Percentiles rank a stretch among this genome's conserved stretches.
Conservation (phyloP, 30 jellyfish, hydroid and myxozoan species). For the Aurelia aurita complex sp. Pacific region DNA sequence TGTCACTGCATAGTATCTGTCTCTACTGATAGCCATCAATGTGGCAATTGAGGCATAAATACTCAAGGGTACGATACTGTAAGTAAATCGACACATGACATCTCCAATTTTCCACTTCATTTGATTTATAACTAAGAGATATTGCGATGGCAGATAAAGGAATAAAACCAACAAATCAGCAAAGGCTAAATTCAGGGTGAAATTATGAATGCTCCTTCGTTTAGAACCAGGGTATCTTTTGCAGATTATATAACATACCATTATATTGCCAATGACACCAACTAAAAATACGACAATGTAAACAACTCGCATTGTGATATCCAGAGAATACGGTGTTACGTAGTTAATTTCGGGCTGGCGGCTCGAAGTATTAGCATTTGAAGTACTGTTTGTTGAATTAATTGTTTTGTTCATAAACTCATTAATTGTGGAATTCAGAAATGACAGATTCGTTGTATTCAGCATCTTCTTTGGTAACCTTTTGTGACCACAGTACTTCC, state of each 20-base stretch:
- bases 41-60: slow-evolving; percentile 89
- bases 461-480: too few relatives aligned
- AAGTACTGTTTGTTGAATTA: background rate
- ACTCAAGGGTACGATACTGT: slow-evolving; percentile 70
- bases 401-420: slow-evolving; percentile 3
- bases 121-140: slow-evolving; percentile 48
- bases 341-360: too few relatives aligned
- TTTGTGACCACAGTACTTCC: too few relatives aligned
- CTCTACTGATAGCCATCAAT: slow-evolving; percentile 84
- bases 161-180: slow-evolving; percentile 78
- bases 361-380: background rate
- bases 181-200: slow-evolving; percentile 84
- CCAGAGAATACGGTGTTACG: slow-evolving; percentile 33
- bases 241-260: slow-evolving; percentile 79
- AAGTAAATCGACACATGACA: slow-evolving; percentile 72
- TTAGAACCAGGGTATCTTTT: slow-evolving; percentile 48
- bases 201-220: slow-evolving; percentile 87
- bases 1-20: slow-evolving; percentile 74
- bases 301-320: slow-evolving; percentile 41
- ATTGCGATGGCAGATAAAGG: slow-evolving; percentile 84
- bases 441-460: background rate
- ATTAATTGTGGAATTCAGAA: background rate
- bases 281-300: slow-evolving; percentile 50
- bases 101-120: slow-evolving; percentile 88
- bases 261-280: slow-evolving; percentile 79